phyloP scores from a whole-genome alignment of 2,113 vertebrate species.

The Oncorhynchus tshawytscha region DNA sequence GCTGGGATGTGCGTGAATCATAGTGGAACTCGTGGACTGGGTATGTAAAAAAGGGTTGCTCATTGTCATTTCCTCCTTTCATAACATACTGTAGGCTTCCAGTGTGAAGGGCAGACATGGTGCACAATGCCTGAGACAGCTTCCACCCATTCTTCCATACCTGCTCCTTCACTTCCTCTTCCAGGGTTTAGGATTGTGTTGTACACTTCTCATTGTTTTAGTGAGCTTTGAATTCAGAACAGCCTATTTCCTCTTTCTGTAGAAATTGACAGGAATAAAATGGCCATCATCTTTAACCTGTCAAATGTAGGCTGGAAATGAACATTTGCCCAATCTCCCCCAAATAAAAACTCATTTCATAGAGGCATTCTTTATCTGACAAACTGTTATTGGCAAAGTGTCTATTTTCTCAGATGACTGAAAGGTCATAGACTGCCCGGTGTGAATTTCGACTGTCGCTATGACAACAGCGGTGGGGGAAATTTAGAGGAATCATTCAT shows the following conservation, averaged over 20 bases:
- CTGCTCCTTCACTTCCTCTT: conserved; percentile 57
- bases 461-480: conserved; percentile 37
- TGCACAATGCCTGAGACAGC: conserved; percentile 53
- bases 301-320: conserved; percentile 31
- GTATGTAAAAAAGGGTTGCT: conserved; percentile 44
- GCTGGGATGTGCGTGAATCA: background rate
- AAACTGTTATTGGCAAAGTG: conserved; percentile 9
- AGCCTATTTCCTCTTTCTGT: conserved; percentile 50
- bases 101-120: conserved; percentile 54
- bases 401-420: conserved; percentile 25
- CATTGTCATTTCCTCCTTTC: conserved; percentile 49
- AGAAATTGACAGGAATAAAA: conserved; percentile 41
- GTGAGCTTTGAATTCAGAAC: conserved; percentile 37
- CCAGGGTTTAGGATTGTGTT: conserved; percentile 29
- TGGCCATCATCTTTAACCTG: conserved; percentile 23
- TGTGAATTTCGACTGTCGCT: conserved; percentile 45
- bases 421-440: conserved; percentile 41
- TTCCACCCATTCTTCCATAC: conserved; percentile 38
- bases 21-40: conserved; percentile 7
- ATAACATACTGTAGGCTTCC: conserved; percentile 22
- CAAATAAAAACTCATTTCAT: background rate
- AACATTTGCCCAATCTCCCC: conserved; percentile 17
- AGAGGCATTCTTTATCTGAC: conserved; percentile 20
- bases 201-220: conserved; percentile 61
- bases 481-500: conserved; percentile 43